Percentiles rank a stretch among this genome's conserved stretches.
phyloP scores from a whole-genome alignment of 2,888 invertebrate species.

The Cosmia pyralina region DNA sequence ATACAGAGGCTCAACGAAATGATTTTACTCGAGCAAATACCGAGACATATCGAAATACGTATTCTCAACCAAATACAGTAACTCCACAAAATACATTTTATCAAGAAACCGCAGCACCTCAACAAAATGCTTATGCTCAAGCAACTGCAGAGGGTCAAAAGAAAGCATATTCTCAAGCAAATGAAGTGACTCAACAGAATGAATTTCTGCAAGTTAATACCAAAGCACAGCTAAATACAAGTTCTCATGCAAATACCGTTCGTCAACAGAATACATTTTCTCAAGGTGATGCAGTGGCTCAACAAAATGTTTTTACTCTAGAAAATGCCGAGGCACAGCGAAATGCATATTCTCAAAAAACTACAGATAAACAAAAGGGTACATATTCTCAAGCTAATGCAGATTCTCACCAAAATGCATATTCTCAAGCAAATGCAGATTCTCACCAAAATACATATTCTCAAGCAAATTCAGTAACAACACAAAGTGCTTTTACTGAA shows the following conservation, averaged over 20 bases:
- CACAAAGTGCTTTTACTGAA: neutral
- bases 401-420: no score
- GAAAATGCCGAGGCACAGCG: neutral
- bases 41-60: constrained; percentile 15
- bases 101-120: neutral
- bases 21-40: constrained; percentile 9
- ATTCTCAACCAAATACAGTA: neutral
- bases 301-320: neutral
- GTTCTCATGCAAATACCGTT: neutral
- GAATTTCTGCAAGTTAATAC: constrained; percentile 2
- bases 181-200: constrained; percentile 4
- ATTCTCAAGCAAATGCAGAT: no score
- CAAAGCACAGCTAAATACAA: neutral
- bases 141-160: constrained; percentile 1
- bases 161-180: constrained; percentile 1
- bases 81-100: constrained; percentile 2
- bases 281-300: neutral
- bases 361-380: neutral
- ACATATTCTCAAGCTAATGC: no score
- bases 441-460: no score
- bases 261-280: neutral
- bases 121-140: constrained; percentile 6
- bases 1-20: constrained; percentile 1
- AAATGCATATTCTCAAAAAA: constrained; percentile 2
- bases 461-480: no score